These are phyloP conservation scores for Drosophila fulvimacula DNA, from an alignment of 2,888 invertebrate genomes.

Conservation along the genomic window DNA sequence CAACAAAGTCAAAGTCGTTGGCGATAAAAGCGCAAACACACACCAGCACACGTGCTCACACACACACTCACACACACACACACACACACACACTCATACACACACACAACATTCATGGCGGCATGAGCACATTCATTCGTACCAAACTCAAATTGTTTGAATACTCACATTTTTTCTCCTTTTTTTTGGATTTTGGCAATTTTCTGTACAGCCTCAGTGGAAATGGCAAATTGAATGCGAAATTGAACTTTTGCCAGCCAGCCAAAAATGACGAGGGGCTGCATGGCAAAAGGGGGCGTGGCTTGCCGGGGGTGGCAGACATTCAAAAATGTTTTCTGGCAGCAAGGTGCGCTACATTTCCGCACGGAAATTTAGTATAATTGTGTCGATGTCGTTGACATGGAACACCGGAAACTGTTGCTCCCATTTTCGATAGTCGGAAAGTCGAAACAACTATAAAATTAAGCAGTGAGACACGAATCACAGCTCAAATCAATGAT, in stretches of 20 bases:
- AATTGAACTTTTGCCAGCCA: conserved; percentile 74
- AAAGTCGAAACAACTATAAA: conserved; percentile 11
- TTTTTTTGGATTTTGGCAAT: conserved; percentile 32
- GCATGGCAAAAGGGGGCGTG: not conserved
- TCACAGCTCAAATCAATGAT: not conserved
- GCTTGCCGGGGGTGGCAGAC: conserved; percentile 5
- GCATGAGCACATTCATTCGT: conserved; percentile 20
- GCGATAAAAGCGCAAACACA: conserved; percentile 62
- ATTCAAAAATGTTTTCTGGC: conserved; percentile 45
- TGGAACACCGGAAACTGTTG: conserved; percentile 69
- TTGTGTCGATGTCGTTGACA: conserved; percentile 74
- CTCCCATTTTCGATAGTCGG: conserved; percentile 28
- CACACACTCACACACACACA: conserved; percentile 19
- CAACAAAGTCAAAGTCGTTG: conserved; percentile 57
- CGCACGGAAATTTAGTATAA: conserved; percentile 73
- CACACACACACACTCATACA: conserved; percentile 6
- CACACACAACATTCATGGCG: conserved; percentile 19
- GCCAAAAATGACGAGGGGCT: not conserved
- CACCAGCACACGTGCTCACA: conserved; percentile 19
- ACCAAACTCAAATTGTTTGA: conserved; percentile 55
- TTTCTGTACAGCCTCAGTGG: conserved; percentile 54
- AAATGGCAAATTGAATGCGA: conserved; percentile 77
- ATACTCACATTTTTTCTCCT: conserved; percentile 19
- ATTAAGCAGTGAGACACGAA: not conserved
- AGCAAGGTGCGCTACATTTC: conserved; percentile 55